Base-by-base conservation (phyloP, 1,140 invertebrate species). In the Nasonia longicornis region DNA sequence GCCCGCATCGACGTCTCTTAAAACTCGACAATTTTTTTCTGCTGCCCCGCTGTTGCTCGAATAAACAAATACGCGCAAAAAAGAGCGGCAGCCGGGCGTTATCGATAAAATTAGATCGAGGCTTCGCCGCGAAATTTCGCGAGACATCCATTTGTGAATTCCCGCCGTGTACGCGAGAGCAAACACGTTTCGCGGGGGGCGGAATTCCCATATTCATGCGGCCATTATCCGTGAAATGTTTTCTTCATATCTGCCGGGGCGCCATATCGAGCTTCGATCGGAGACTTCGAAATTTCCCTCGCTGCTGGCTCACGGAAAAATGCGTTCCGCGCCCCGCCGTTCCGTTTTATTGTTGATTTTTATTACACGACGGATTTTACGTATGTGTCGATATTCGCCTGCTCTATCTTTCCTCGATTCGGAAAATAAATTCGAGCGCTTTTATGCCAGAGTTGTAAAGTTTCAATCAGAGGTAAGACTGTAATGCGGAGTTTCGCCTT, bases 171-270 rank as follows among this genome's bases (percentile, higher is more conserved):
- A 58, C 64, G 64, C 22, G 26, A 7, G 42, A 16, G 69, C 12
- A 70, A 70, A 38, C 16, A 42, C 29, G 20, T 72, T 72, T 22
- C 70, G 31, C 20, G 26, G 0, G 26, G 26, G 29, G 29, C 2
- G 48, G 48, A 58, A 74, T 58, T 58, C 72, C 48, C 72, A 58
- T 74, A 74, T 58, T 58, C 72, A 58, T 58, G 48, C 22, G 26
- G 22, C 72, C 72, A 74, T 74, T 74, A 74, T 74, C 29, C 8
- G n/a, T 74, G 45, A 74, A 74, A 74, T 74, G 72, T 74, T 74
- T 74, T 31, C 72, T 31, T 74, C 72, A 58, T 58, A 74, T 74
- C 72, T 26, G 70, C 52, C 52, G 52, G 14, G 26, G 52, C 70
- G 67, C 2, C 12, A 14, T n/a, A 58, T 20, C 52, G 2, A 2